Base-by-base conservation (phyloP, 2,797 vertebrate genomes). In the Helostoma temminkii region DNA sequence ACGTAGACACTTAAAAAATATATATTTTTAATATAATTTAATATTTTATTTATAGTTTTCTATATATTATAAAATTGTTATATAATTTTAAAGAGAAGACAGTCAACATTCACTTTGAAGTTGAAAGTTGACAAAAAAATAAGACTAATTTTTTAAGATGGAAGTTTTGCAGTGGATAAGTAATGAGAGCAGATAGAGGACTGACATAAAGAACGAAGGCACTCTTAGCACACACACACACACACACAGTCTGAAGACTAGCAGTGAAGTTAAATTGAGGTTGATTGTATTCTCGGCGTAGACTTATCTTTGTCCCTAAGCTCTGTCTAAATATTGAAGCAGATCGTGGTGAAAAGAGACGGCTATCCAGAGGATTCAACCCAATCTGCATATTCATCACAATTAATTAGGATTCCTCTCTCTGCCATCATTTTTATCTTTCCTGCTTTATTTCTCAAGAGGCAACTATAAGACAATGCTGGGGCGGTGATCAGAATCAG, bases 371-470 rank as follows among this genome's bases (percentile, higher is more conserved):
- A 93, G 88, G 81, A 92, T 91, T 92, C 87, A 82, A 90, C 83
- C 84, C 89, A 89, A 93, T 93, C 88, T 92, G 91, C 91, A 92
- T 92, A 92, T 92, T 92, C 91, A 93, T 91, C 89, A 89, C 87
- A 90, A 91, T 93, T 93, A 89, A 92, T 92, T 92, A 90, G 88
- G 86, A 89, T 85, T 89, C 87, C 80, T 86, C 89, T 83, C 80
- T 80, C 85, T 74, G 73, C 84, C 83, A 82, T 89, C 73, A 68
- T 74, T 87, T 87, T 87, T 82, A 81, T 88, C 84, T 89, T 86
- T 84, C 78, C 86, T 74, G 87, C 87, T 83, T 90, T 86, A 87
- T 91, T 91, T 92, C 90, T 92, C 89, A 56, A 85, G 90, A 89
- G 90, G 90, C 76, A 89, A 74, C 84, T 84, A 71, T 68, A 81